Evolutionary conservation across 1,140 invertebrate species (phyloP).

Genomic region (Heliconius eleuchia): DNA sequence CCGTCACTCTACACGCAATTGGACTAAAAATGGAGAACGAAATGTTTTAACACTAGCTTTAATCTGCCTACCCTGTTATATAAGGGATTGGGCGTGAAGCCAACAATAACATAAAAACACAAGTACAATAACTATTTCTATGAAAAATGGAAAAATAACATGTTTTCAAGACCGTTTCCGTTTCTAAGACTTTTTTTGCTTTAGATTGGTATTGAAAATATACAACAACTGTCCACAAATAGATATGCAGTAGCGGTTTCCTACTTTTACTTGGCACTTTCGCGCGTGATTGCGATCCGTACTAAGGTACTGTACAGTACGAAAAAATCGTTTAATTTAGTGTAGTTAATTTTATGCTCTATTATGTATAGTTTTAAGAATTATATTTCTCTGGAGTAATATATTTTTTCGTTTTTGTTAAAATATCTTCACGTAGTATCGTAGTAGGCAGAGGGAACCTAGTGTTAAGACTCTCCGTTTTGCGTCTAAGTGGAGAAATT

Average conservation of each 20-base stretch:
- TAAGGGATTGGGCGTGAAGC: no score
- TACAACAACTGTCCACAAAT: conserved; percentile 16
- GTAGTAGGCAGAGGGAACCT: no score
- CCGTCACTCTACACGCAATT: no score
- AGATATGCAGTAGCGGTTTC: conserved; percentile 29
- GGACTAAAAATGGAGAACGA: no score
- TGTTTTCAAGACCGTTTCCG: neutral
- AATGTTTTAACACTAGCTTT: no score
- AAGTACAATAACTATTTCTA: neutral
- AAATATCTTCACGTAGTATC: no score
- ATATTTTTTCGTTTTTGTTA: neutral
- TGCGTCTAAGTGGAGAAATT: no score
- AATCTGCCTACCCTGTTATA: no score
- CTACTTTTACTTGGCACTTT: conserved; percentile 48
- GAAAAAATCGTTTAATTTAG: neutral
- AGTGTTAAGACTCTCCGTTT: no score
- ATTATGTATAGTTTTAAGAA: neutral
- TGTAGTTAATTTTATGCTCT: neutral
- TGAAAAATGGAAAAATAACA: neutral
- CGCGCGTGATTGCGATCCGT: conserved; percentile 20
- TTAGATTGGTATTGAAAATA: neutral
- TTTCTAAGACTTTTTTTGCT: neutral
- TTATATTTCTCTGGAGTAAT: neutral
- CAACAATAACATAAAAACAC: no score
- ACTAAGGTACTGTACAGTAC: conserved; percentile 8